A percentile compares a stretch with the other conserved stretches of the same genome.
These are phyloP conservation scores for Sylvilagus bachmani DNA, from an alignment of 2,113 vertebrate species.

Conservation along the genomic window DNA sequence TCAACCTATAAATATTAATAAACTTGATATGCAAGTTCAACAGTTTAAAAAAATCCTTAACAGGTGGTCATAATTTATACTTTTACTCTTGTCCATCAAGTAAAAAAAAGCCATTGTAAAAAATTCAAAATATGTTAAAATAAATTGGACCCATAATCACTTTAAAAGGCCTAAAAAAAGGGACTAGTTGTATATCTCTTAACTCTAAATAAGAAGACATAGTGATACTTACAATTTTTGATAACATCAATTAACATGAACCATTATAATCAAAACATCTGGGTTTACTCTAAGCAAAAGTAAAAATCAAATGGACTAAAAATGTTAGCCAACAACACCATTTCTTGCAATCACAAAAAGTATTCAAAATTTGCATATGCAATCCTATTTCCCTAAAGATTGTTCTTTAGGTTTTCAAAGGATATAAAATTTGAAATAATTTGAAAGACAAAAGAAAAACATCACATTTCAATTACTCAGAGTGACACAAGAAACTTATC, in stretches of 20 bases:
- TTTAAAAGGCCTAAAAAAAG: neutral
- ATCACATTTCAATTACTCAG: constrained; percentile 19
- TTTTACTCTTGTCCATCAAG: neutral
- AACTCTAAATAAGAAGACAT: constrained; percentile 57
- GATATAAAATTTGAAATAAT: neutral
- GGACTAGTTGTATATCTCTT: constrained; percentile 2
- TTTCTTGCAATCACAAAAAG: neutral
- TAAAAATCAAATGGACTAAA: neutral
- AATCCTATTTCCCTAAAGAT: neutral
- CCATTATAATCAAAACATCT: constrained; percentile 59
- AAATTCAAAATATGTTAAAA: neutral
- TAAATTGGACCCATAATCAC: neutral
- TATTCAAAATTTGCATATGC: neutral
- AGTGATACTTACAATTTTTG: constrained; percentile 62
- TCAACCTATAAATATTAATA: neutral
- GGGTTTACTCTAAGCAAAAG: constrained; percentile 58
- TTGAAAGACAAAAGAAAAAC: neutral
- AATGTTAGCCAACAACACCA: neutral
- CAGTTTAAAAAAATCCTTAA: neutral
- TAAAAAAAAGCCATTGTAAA: neutral
- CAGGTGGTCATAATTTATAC: neutral
- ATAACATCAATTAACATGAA: constrained; percentile 50
- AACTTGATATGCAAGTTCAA: neutral
- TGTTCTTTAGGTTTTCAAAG: neutral
- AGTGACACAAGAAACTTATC: neutral